Conservation (phyloP, 2,113 vertebrate genomes). For the Dasyprocta punctata region DNA sequence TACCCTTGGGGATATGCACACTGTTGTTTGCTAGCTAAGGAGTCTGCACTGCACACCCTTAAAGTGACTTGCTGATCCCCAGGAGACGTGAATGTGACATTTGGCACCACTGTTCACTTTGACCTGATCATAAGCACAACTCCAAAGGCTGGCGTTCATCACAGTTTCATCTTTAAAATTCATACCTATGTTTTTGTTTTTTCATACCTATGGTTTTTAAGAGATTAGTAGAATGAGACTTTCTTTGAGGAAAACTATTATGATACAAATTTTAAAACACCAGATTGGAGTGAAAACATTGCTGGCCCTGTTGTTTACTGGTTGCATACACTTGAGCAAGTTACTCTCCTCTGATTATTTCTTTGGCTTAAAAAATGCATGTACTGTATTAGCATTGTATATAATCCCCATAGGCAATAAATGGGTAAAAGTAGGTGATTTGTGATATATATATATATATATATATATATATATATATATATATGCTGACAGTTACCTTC, state of each 20-base stretch:
- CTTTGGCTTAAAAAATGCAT: not conserved
- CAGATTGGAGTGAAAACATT: not conserved
- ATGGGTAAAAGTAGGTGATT: not conserved
- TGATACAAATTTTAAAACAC: not conserved
- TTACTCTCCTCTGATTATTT: not conserved
- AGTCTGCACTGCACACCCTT: not conserved
- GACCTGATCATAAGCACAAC: not conserved
- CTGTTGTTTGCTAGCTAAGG: not conserved
- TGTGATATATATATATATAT: not conserved
- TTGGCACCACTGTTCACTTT: not conserved
- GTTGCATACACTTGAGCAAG: not conserved
- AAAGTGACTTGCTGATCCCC: not conserved
- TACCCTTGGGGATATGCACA: too few relatives aligned
- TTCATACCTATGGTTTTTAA: not conserved
- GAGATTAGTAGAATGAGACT: not conserved
- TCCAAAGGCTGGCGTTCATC: not conserved
- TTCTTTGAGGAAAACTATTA: not conserved
- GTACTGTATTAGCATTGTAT: not conserved
- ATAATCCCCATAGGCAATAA: not conserved
- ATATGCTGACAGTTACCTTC: not conserved
- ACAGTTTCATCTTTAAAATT: conserved; percentile 11
- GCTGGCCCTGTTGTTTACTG: not conserved
- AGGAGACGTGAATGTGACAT: not conserved
- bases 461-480: too few relatives aligned
- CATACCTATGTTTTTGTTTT: not conserved